Evolutionary conservation across 1,140 invertebrate genomes (phyloP), one percentile per base, ranked within the genome.

Genomic region (Acromyrmex echinatior): DNA sequence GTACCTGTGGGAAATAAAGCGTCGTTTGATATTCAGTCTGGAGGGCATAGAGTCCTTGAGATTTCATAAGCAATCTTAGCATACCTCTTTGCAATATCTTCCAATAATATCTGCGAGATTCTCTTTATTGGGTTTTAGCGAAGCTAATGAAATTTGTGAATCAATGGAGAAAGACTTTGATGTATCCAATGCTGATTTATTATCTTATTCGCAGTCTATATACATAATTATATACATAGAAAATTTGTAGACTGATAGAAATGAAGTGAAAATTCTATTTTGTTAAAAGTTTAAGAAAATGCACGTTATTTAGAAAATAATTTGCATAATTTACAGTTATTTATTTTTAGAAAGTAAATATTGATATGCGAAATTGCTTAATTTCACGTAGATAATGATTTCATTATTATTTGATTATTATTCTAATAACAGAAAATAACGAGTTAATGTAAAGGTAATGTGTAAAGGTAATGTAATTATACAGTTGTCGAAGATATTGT

Each of bases 81-180:
- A 87, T 70, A 63, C 28, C 66, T 78, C 18, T 79, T 80, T 51
- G 87, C 87, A 71, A 87, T 87, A 88, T 56, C 49, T 53, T 80
- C n/a, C 66, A 79, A 88, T 45, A 45, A 45, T 88, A 87, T 80
- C 56, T 66, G 35, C 12, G 25, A 45, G 63, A 88, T 65, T 71
- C 49, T 71, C 84, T 82, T 86, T 87, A 91, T 88, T 73, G 80
- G 80, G 35, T 80, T 90, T 84, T 84, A 65, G 78, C n/a, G 86
- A 90, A 86, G 65, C 77, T 87, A 87, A 88, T 88, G 65, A 79
- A 87, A 88, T 80, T 79, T 79, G 35, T 31, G 74, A 45, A 51
- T 14, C 28, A 74, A 76, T 31, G 21, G 14, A 81, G 31, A 25
- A 62, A 88, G 10, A 16, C 65, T 87, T 78, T 86, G 45, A 88